phyloP scores from a whole-genome alignment of 2,797 vertebrate species.

The Falco rusticolus region DNA sequence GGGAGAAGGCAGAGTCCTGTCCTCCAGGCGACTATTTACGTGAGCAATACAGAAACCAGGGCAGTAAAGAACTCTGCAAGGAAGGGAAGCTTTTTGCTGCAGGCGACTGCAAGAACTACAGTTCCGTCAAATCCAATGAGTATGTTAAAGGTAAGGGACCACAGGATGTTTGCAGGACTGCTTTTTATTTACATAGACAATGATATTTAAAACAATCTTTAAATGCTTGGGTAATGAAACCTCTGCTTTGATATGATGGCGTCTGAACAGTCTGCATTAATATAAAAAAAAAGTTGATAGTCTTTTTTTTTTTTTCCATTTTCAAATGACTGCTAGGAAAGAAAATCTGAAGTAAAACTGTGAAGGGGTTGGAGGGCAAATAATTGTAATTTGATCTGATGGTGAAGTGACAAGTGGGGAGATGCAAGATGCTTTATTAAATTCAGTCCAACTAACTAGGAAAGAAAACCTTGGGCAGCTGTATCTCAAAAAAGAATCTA shows the following conservation, averaged over 20 bases:
- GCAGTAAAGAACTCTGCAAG: not conserved
- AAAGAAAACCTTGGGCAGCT: not conserved
- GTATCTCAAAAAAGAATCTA: not conserved
- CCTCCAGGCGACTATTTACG: constrained; percentile 11
- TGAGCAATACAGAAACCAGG: constrained; percentile 45
- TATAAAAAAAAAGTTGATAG: not conserved
- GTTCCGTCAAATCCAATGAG: constrained; percentile 2
- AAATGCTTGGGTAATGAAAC: not conserved
- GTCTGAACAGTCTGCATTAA: not conserved
- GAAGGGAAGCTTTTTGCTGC: constrained; percentile 27
- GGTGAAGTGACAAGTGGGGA: not conserved
- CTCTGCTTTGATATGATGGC: not conserved
- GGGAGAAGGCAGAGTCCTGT: constrained; percentile 32
- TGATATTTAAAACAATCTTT: not conserved
- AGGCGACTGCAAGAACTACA: constrained; percentile 50
- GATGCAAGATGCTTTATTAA: not conserved
- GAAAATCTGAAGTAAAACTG: not conserved
- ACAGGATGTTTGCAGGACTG: not conserved
- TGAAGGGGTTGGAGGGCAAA: not conserved
- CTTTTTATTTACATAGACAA: not conserved
- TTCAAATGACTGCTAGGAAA: not conserved
- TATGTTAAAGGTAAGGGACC: constrained; percentile 71
- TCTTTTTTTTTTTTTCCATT: not conserved
- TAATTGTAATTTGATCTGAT: not conserved
- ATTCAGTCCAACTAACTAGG: not conserved